These are phyloP conservation scores for Cryptocephalus primarius DNA, from an alignment of 2,888 invertebrate species.

Conservation along the genomic window DNA sequence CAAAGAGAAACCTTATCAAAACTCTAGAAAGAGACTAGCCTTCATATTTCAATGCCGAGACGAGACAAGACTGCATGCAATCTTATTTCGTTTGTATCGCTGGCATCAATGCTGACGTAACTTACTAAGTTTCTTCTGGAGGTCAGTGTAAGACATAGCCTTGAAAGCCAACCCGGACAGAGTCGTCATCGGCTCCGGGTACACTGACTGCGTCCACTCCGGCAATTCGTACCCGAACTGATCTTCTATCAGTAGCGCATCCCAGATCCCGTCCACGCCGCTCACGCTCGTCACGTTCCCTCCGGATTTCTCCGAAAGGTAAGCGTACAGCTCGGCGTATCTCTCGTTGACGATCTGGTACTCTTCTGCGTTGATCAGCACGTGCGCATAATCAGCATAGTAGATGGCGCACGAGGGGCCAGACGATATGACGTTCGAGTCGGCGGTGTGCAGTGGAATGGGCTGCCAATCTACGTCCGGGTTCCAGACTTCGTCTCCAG, in stretches of 20 bases:
- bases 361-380: slow-evolving; percentile 6
- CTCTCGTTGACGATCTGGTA: slow-evolving; percentile 37
- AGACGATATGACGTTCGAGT: slow-evolving; percentile 33
- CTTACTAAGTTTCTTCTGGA: not conserved
- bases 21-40: too few relatives aligned
- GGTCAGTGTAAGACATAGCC: not conserved
- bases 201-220: slow-evolving; percentile 6
- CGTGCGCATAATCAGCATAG: not conserved
- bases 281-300: not conserved
- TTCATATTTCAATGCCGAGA: too few relatives aligned
- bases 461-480: slow-evolving; percentile 54
- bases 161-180: slow-evolving; percentile 2
- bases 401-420: not conserved
- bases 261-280: not conserved
- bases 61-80: too few relatives aligned
- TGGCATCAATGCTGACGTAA: too few relatives aligned
- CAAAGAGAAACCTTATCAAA: too few relatives aligned
- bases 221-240: slow-evolving; percentile 4
- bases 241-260: slow-evolving; percentile 7
- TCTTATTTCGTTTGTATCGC: too few relatives aligned
- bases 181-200: slow-evolving; percentile 7
- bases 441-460: slow-evolving; percentile 54
- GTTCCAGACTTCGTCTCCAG: slow-evolving; percentile 46
- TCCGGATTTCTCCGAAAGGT: slow-evolving; percentile 4
- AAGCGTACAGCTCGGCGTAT: slow-evolving; percentile 42